Evolutionary conservation across 1,140 invertebrate genomes (phyloP).

Genomic region (Zaprionus tsacasi): DNA sequence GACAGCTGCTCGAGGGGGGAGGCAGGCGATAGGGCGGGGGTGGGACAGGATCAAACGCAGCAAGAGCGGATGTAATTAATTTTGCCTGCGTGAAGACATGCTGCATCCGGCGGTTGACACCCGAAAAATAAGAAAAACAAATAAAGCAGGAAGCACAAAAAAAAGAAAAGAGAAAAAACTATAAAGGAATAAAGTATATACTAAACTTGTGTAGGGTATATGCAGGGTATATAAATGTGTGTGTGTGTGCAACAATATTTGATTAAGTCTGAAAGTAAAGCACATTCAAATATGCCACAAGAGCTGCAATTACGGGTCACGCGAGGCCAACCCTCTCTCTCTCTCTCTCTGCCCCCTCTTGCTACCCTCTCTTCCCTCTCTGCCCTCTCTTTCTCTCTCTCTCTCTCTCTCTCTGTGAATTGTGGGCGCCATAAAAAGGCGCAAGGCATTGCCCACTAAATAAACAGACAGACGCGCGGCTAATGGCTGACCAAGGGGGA

Average conservation of each 20-base stretch:
- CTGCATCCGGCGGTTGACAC: conserved; percentile 60
- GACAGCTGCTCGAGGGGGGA: background rate
- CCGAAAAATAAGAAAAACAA: background rate
- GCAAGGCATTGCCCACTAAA: conserved; percentile 67
- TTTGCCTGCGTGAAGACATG: conserved; percentile 48
- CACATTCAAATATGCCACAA: conserved; percentile 56
- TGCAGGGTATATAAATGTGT: conserved; percentile 5
- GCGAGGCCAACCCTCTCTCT: conserved; percentile 34
- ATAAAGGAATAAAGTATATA: conserved; percentile 9
- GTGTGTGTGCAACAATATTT: conserved; percentile 60
- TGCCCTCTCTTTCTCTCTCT: too few relatives aligned
- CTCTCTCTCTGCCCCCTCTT: too few relatives aligned
- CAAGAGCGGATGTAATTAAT: conserved; percentile 77
- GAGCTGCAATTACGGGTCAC: conserved; percentile 74
- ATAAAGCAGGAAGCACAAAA: background rate
- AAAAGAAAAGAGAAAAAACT: conserved; percentile 4
- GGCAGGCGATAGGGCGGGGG: too few relatives aligned
- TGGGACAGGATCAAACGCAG: conserved; percentile 58
- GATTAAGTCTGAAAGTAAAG: conserved; percentile 67
- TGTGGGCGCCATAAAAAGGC: conserved; percentile 57
- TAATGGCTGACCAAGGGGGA: conserved; percentile 28
- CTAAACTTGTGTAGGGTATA: too few relatives aligned
- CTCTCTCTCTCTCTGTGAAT: background rate
- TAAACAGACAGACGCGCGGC: conserved; percentile 61
- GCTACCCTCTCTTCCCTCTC: too few relatives aligned